phyloP scores from a whole-genome alignment of 2,113 vertebrate species.

The Periophthalmodon schlosseri region DNA sequence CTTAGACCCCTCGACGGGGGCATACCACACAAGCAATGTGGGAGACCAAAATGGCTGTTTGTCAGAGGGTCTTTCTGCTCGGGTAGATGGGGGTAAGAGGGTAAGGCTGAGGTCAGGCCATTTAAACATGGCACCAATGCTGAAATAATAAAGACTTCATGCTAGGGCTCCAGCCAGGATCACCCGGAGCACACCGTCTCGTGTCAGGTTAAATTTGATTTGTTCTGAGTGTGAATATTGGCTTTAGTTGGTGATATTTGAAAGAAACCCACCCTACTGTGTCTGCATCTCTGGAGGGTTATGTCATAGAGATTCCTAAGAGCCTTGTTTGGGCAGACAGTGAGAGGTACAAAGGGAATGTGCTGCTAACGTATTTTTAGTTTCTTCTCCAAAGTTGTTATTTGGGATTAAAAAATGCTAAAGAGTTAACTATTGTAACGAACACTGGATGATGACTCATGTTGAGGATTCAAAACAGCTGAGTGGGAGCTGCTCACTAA shows the following conservation, averaged over 20 bases:
- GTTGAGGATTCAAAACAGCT: not conserved
- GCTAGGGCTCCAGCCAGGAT: constrained; percentile 11
- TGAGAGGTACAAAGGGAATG: constrained; percentile 32
- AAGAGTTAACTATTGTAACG: not conserved
- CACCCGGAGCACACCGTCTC: constrained; percentile 12
- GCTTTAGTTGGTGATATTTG: constrained; percentile 24
- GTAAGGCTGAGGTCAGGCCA: constrained; percentile 61
- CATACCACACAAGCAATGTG: constrained; percentile 68
- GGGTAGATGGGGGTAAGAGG: constrained; percentile 43
- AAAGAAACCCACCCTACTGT: constrained; percentile 17
- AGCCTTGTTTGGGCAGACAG: constrained; percentile 35
- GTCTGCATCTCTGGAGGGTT: constrained; percentile 38
- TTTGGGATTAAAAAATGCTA: not conserved
- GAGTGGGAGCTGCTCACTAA: not conserved
- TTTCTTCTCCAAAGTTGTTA: constrained; percentile 33
- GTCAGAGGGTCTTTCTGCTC: constrained; percentile 40
- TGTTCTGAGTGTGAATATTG: constrained; percentile 44
- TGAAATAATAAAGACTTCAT: constrained; percentile 61
- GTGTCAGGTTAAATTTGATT: constrained; percentile 38
- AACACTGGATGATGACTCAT: not conserved
- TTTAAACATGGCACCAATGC: constrained; percentile 61
- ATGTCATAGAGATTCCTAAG: constrained; percentile 52
- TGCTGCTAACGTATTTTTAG: constrained; percentile 52
- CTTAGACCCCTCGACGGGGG: constrained; percentile 55
- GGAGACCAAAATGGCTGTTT: constrained; percentile 68